These are phyloP conservation scores for Lasioglossum oenotherae DNA, from an alignment of 2,888 invertebrate species.

Conservation along the genomic window DNA sequence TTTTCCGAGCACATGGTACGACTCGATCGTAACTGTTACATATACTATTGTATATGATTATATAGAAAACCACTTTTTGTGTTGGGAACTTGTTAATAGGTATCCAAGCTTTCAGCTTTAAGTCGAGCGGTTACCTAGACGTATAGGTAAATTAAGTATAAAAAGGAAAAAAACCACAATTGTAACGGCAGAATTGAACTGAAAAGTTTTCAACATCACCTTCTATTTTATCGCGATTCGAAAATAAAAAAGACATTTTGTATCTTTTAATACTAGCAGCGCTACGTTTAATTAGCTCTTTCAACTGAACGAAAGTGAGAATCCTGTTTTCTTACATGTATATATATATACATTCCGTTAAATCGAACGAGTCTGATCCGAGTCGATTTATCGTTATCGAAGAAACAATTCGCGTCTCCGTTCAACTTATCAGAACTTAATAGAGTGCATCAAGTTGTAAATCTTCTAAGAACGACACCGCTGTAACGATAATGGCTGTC, in stretches of 20 bases:
- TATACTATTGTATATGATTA: slow-evolving; percentile 83
- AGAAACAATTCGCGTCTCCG: slow-evolving; percentile 21
- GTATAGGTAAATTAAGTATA: slow-evolving; percentile 65
- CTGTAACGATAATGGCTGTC: slow-evolving; percentile 59
- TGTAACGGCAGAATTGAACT: slow-evolving; percentile 37
- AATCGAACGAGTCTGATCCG: slow-evolving; percentile 33
- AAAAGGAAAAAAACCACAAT: slow-evolving; percentile 31
- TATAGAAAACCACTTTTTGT: slow-evolving; percentile 75
- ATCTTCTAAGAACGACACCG: slow-evolving; percentile 38
- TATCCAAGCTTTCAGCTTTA: slow-evolving; percentile 79
- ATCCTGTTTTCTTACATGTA: slow-evolving; percentile 34
- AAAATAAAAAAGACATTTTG: slow-evolving; percentile 1
- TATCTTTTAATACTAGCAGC: slow-evolving; percentile 26
- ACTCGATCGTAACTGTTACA: slow-evolving; percentile 83
- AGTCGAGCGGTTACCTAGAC: slow-evolving; percentile 71
- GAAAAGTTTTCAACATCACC: slow-evolving; percentile 31
- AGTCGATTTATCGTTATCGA: slow-evolving; percentile 42
- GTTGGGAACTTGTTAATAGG: slow-evolving; percentile 77
- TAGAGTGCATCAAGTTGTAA: slow-evolving; percentile 45
- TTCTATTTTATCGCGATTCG: slow-evolving; percentile 22
- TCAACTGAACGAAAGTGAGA: slow-evolving; percentile 11
- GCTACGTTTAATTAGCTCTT: slow-evolving; percentile 33
- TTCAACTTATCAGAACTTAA: slow-evolving; percentile 29
- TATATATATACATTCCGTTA: slow-evolving; percentile 58
- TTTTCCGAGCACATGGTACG: slow-evolving; percentile 77